Evolutionary conservation across 2,797 vertebrate species (phyloP), one percentile per base, ranked within the genome.

Genomic region (Ceryle rudis): DNA sequence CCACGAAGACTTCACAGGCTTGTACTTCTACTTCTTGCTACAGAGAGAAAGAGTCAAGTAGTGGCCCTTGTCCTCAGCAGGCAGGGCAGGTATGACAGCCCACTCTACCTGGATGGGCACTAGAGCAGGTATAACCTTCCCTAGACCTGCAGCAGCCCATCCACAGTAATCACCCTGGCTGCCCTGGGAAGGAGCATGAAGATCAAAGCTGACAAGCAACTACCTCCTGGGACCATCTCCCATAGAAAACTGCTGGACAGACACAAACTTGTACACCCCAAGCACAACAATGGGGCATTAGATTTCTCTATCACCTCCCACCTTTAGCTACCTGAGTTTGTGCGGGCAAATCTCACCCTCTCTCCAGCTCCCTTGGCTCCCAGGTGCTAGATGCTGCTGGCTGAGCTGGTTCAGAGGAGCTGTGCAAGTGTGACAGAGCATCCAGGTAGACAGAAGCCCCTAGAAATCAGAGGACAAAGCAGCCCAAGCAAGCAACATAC

Each of bases 261-360:
- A 52, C 39, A 37, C 13, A 33, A 44, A 21, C 28, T 39, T 17
- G 6, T 19, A 57, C 11, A 41, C 11, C 14, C 18, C 21, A 46
- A 47, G 23, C 17, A 79, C 52, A 73, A 14, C 1, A 0, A 19
- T 0, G 1, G 11, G 8, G 5, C 64, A 35, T 19, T 11, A 4
- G 29, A 37, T 19, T 55, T 71, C 20, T 6, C 0, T 35, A 20
- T 57, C 54, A 55, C 18, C 14, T 6, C 12, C 37, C 33, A 44
- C 47, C 47, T 42, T 52, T 52, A 33, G 28, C 41, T 64, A 41
- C 19, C 3, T 41, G 41, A 44, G 77, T 9, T 10, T 16, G 3
- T 5, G 5, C 21, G 42, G 11, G 9, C 6, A 60, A 51, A 21
- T 33, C 29, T 64, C 54, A 8, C n/a, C 44, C 16, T 67, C 18